Evolutionary conservation across 2,113 vertebrate genomes (phyloP).

Genomic region (Fulmarus glacialis): DNA sequence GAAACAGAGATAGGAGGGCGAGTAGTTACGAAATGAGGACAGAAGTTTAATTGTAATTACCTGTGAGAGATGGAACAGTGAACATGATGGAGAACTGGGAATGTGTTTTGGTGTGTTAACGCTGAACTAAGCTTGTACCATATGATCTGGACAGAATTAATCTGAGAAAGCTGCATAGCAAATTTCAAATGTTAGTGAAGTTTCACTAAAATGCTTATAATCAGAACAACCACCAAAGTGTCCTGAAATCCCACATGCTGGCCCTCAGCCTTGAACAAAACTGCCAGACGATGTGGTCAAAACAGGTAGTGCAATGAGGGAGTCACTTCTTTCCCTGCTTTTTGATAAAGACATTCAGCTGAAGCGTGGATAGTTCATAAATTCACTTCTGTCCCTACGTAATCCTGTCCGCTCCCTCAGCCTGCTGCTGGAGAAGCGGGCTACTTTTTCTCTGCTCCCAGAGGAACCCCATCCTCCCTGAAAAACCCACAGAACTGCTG

Average conservation of each 20-base stretch:
- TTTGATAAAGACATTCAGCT: background rate
- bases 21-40: background rate
- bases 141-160: background rate
- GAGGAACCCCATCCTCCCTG: background rate
- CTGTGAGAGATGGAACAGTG: background rate
- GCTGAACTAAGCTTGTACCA: background rate
- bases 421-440: background rate
- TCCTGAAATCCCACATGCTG: background rate
- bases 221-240: background rate
- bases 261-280: background rate
- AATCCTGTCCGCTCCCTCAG: background rate
- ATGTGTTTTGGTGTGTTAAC: background rate
- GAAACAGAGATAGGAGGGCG: background rate
- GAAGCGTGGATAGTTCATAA: background rate
- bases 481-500: background rate
- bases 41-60: background rate
- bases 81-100: background rate
- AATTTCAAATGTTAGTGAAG: background rate
- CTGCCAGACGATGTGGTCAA: background rate
- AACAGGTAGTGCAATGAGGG: background rate
- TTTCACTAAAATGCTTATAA: background rate
- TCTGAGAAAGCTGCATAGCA: background rate
- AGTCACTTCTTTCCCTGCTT: background rate
- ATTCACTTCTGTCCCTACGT: rapidly evolving
- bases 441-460: background rate